Evolutionary conservation across 2,113 vertebrate genomes (phyloP).

Genomic region (Dendrocopos noguchii): DNA sequence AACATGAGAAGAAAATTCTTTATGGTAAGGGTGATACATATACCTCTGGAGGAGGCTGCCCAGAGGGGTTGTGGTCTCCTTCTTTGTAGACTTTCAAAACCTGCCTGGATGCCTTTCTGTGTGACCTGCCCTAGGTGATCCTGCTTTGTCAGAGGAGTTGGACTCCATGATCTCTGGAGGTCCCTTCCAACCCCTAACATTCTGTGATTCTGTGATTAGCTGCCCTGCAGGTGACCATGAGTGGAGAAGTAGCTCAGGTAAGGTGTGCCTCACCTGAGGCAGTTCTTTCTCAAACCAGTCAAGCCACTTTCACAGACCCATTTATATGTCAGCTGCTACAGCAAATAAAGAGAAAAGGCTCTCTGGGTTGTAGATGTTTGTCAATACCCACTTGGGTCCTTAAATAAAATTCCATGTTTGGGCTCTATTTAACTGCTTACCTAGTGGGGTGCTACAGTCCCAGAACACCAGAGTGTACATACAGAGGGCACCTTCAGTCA

Average conservation of each 20-base stretch:
- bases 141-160: no score
- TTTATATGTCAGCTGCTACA: background rate
- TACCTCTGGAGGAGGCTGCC: no score
- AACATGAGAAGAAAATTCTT: no score
- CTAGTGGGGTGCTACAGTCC: background rate
- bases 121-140: no score
- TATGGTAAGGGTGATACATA: no score
- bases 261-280: background rate
- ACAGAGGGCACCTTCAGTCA: background rate
- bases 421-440: background rate
- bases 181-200: no score
- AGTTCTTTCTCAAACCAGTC: background rate
- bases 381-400: background rate
- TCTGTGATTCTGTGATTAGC: background rate
- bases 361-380: background rate
- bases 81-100: no score
- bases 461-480: background rate
- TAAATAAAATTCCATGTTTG: background rate
- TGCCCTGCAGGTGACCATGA: conserved; percentile 20
- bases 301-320: background rate
- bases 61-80: no score
- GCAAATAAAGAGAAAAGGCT: background rate
- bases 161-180: no score
- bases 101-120: no score
- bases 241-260: background rate